Base-by-base conservation (phyloP, 2,888 invertebrate species). In the Creontiades dilutus region DNA sequence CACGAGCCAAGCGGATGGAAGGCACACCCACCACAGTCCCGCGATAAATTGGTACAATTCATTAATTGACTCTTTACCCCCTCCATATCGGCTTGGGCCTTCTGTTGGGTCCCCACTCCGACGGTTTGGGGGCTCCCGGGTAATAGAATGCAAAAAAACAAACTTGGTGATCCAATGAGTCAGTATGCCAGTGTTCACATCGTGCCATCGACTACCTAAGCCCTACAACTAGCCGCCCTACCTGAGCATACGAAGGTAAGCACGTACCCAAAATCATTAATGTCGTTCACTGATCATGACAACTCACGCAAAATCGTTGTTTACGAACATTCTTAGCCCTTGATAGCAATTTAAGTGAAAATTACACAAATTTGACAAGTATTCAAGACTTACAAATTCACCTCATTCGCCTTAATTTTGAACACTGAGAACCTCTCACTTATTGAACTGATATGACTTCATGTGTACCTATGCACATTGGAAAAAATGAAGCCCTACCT, bases 1-100 rank as follows among this genome's bases (percentile, higher is more conserved):
- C 75, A 75, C 37, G 75, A 47, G 78, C 52, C 48, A 46, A 48
- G 52, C 84, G 89, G 84, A 84, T 75, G 89, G 75, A 48, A 19
- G 89, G 75, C 84, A 84, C 89, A 84, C 89, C 89, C 89, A 89
- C 89, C 82, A 61, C 84, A 84, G 84, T 89, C 68, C 61, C 89
- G 48, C 85, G 76, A 27, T 89, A 89, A 89, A 89, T 89, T 89
- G 89, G 89, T 89, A 82, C 89, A 89, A 89, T 84, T 89, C 89
- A 75, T 89, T 75, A 89, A 89, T 89, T 89, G 89, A 37, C 46
- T 16, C 46, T 80, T 80, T 88, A 48, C 55, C 68, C 86, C 80
- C 80, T 76, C 88, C 55, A 23, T 11, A 0, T 23, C 23, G 27
- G 68, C 14, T 23, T 68, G 23, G 23, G 23, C 68, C 68, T 68